Evolutionary conservation across 2,113 vertebrate species (phyloP).

Genomic region (Sclerurus mexicanus): DNA sequence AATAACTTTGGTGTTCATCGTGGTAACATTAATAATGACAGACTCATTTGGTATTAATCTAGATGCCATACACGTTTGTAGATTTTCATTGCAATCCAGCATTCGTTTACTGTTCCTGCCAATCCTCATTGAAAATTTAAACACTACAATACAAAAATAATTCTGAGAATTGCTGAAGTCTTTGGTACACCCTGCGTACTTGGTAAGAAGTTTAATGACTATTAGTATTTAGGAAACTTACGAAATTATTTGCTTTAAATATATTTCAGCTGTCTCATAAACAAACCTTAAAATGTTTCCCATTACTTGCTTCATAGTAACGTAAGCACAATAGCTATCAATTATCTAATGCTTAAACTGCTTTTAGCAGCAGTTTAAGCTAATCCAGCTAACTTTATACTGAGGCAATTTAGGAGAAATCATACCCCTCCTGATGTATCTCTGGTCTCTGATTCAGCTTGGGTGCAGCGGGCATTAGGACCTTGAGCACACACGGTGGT

Average conservation of each 20-base stretch:
- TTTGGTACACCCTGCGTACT: not conserved
- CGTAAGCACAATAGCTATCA: not conserved
- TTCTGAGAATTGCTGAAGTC: not conserved
- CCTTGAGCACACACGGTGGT: fast-evolving
- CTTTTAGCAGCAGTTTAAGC: not conserved
- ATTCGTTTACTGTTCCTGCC: not conserved
- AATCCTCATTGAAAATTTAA: slow-evolving; percentile 33
- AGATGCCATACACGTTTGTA: not conserved
- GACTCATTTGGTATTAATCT: not conserved
- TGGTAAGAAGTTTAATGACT: not conserved
- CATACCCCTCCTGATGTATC: not conserved
- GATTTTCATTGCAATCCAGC: slow-evolving; percentile 8
- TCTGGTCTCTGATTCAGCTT: not conserved
- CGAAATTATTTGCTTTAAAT: not conserved
- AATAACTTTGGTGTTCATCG: slow-evolving; percentile 1
- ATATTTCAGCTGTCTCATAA: not conserved
- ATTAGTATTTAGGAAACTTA: not conserved
- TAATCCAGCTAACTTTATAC: not conserved
- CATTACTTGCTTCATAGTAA: not conserved
- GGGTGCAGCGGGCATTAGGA: not conserved
- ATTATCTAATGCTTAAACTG: not conserved
- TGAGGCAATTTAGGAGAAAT: not conserved
- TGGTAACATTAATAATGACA: not conserved
- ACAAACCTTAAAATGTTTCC: not conserved
- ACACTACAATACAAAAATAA: not conserved